phyloP scores from a whole-genome alignment of 2,113 vertebrate genomes.

The Nerophis lumbriciformis region DNA sequence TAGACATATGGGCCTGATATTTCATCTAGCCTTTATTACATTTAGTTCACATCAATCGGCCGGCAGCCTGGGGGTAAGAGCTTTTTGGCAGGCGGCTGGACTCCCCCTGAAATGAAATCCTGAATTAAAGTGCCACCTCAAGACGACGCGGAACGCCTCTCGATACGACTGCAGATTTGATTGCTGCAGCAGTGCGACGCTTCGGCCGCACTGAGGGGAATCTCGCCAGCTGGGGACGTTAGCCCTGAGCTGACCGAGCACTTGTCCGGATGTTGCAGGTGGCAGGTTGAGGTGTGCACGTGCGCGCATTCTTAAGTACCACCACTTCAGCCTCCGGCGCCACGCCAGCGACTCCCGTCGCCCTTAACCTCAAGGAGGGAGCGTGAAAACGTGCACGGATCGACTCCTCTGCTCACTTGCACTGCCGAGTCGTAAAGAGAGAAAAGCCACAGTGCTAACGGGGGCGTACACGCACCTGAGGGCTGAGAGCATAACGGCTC shows the following conservation, averaged over 20 bases:
- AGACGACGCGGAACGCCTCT: constrained; percentile 31
- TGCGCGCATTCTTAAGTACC: constrained; percentile 14
- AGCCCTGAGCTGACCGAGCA: constrained; percentile 33
- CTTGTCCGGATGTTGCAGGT: constrained; percentile 43
- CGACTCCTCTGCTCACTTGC: constrained; percentile 23
- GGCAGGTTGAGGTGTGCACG: constrained; percentile 3
- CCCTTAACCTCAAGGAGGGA: constrained; percentile 19
- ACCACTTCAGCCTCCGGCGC: constrained; percentile 24
- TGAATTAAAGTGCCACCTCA: constrained; percentile 71
- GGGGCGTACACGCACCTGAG: constrained; percentile 28
- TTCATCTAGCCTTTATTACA: constrained; percentile 74
- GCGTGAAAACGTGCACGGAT: constrained; percentile 50
- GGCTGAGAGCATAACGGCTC: constrained; percentile 30
- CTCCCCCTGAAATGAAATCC: constrained; percentile 67
- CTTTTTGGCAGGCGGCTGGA: constrained; percentile 64
- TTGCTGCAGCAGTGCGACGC: constrained; percentile 48
- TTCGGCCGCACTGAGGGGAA: constrained; percentile 31
- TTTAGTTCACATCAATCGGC: constrained; percentile 71
- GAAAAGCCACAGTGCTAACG: constrained; percentile 14
- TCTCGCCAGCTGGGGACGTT: constrained; percentile 46
- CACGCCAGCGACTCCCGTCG: constrained; percentile 10
- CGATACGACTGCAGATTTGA: constrained; percentile 40
- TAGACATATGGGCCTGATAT: constrained; percentile 72
- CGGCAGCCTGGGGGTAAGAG: constrained; percentile 66
- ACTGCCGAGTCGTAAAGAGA: constrained; percentile 36